A percentile compares a stretch with the other conserved stretches of the same genome.
phyloP scores from a whole-genome alignment of 2,888 invertebrate genomes.

The Epicampocera succincta region DNA sequence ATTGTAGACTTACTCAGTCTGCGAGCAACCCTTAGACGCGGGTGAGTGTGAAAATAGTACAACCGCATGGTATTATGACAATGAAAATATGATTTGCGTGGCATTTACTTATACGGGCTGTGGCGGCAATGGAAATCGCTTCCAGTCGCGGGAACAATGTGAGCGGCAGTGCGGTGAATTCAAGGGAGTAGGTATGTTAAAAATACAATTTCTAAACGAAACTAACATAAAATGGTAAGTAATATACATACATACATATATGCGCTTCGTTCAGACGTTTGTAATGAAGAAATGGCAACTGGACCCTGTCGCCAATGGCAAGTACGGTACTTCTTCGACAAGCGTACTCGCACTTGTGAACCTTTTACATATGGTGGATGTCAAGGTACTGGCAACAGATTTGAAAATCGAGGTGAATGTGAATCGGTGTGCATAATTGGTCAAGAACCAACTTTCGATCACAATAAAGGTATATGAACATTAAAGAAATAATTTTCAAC shows the following conservation, averaged over 20 bases:
- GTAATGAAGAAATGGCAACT: slow-evolving; percentile 85
- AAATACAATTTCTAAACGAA: slow-evolving; percentile 82
- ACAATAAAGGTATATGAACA: slow-evolving; percentile 49
- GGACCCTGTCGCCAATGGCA: slow-evolving; percentile 87
- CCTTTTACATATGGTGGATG: slow-evolving; percentile 92
- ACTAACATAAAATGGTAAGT: slow-evolving; percentile 82
- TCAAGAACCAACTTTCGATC: slow-evolving; percentile 82
- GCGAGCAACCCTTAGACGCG: slow-evolving; percentile 84
- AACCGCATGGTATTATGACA: slow-evolving; percentile 89
- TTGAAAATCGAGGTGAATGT: slow-evolving; percentile 89
- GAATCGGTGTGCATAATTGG: slow-evolving; percentile 86
- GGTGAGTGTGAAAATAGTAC: slow-evolving; percentile 87
- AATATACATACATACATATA: slow-evolving; percentile 79
- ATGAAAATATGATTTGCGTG: slow-evolving; percentile 83
- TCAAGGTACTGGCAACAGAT: slow-evolving; percentile 91
- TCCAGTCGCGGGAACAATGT: slow-evolving; percentile 88
- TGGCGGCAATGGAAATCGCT: slow-evolving; percentile 88
- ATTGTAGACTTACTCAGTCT: slow-evolving; percentile 75
- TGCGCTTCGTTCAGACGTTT: slow-evolving; percentile 84
- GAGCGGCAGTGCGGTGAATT: slow-evolving; percentile 89
- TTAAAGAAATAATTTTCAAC: too few relatives aligned
- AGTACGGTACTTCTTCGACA: slow-evolving; percentile 87
- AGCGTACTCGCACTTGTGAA: slow-evolving; percentile 84
- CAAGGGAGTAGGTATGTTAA: slow-evolving; percentile 85
- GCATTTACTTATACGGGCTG: slow-evolving; percentile 88